A percentile compares a stretch with the other conserved stretches of the same genome.
Evolutionary conservation across 53 echinoderm and acorn worm genomes (phyloP).

Genomic region (Apostichopus leukothele): DNA sequence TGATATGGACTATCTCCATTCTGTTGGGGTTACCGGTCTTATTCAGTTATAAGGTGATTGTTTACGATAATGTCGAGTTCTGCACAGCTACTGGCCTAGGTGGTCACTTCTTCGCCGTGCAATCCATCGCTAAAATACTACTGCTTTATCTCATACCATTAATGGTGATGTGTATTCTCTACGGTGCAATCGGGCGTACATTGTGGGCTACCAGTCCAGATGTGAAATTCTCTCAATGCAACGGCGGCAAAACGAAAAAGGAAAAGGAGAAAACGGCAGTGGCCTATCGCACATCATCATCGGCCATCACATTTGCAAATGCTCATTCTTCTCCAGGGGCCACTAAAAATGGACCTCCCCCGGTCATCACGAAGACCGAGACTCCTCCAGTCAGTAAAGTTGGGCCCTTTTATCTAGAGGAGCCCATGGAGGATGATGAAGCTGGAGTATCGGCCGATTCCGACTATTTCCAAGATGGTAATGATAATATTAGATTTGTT

Average conservation of each 20-base stretch:
- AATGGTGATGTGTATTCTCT: constrained; percentile 73
- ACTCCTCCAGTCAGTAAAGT: constrained; percentile 55
- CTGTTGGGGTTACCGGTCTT: constrained; percentile 59
- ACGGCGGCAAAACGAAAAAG: constrained; percentile 27
- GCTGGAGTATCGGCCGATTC: neutral
- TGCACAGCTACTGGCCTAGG: constrained; percentile 37
- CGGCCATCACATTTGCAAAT: constrained; percentile 42
- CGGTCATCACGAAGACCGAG: constrained; percentile 25
- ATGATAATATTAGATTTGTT: constrained; percentile 39
- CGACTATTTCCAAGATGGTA: constrained; percentile 13
- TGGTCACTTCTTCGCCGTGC: constrained; percentile 42
- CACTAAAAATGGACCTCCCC: constrained; percentile 20
- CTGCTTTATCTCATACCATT: constrained; percentile 64
- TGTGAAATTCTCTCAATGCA: constrained; percentile 48
- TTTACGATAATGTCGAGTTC: constrained; percentile 43
- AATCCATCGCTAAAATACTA: constrained; percentile 51
- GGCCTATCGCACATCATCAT: constrained; percentile 49
- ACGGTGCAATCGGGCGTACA: constrained; percentile 68
- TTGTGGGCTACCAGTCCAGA: constrained; percentile 77
- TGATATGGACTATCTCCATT: constrained; percentile 70
- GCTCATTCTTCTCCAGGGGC: neutral
- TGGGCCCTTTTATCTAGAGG: constrained; percentile 79
- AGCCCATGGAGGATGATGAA: constrained; percentile 51
- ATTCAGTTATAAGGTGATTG: constrained; percentile 46
- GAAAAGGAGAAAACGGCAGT: constrained; percentile 29